These are phyloP conservation scores for Varanus komodoensis DNA, from an alignment of 2,113 vertebrate species.

Conservation along the genomic window DNA sequence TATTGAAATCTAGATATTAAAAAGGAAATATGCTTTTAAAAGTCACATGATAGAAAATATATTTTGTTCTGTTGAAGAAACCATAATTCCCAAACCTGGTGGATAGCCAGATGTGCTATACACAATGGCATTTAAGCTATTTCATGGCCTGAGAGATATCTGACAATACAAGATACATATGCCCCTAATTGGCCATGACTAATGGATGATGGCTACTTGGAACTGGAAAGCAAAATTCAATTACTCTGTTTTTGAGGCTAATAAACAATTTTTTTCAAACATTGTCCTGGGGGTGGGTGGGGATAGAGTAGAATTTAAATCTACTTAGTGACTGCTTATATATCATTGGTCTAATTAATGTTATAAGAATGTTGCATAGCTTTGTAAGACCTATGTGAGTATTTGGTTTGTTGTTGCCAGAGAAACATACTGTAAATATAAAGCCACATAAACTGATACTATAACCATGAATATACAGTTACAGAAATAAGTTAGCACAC, in stretches of 20 bases:
- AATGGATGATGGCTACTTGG: conserved; percentile 5
- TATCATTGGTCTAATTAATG: conserved; percentile 16
- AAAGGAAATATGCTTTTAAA: conserved; percentile 3
- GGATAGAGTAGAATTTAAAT: not conserved
- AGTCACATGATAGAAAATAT: conserved; percentile 9
- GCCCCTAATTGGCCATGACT: not conserved
- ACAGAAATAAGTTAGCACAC: not conserved
- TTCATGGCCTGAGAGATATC: rapidly evolving
- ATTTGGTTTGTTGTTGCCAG: conserved; percentile 4
- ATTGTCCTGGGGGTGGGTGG: not conserved
- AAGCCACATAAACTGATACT: not conserved
- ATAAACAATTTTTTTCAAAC: conserved; percentile 23
- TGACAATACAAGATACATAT: not conserved
- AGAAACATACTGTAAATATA: not conserved
- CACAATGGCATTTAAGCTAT: not conserved
- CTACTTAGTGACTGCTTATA: not conserved
- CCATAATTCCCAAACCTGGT: not conserved
- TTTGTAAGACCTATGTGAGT: conserved; percentile 5
- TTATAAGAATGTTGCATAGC: not conserved
- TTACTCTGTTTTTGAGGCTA: conserved; percentile 30
- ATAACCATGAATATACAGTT: not conserved
- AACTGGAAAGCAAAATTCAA: conserved; percentile 27
- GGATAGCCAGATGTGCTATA: not conserved
- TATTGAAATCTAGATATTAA: conserved; percentile 1
- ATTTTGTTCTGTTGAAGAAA: conserved; percentile 18